phyloP scores from a whole-genome alignment of 2,888 invertebrate genomes.

The Omphaloscelis lunosa region DNA sequence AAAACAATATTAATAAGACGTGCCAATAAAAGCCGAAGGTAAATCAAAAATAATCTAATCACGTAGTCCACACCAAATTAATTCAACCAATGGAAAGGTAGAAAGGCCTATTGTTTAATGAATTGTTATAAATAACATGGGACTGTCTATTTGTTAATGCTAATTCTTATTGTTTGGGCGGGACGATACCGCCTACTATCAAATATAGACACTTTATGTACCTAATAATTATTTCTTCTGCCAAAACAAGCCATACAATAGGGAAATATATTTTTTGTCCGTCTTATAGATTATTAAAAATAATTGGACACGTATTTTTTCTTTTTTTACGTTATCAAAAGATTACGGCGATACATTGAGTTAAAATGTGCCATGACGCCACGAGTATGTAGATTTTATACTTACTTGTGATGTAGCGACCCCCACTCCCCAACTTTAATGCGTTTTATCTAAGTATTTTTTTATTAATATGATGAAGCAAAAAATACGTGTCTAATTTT shows the following conservation, averaged over 20 bases:
- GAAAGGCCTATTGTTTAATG: slow-evolving; percentile 48
- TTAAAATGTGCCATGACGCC: no score
- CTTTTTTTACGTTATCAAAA: no score
- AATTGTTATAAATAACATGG: slow-evolving; percentile 40
- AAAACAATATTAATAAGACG: background rate
- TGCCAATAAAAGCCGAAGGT: slow-evolving; percentile 42
- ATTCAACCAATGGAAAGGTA: slow-evolving; percentile 64
- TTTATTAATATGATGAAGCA: no score
- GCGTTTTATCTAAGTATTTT: no score
- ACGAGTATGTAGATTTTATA: no score
- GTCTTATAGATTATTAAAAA: no score
- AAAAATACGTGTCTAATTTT: no score
- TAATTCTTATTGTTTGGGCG: slow-evolving; percentile 57
- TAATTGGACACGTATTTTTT: no score
- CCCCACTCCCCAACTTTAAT: no score
- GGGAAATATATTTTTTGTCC: no score
- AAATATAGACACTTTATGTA: background rate
- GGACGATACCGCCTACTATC: slow-evolving; percentile 34
- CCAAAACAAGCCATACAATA: background rate
- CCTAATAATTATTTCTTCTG: background rate
- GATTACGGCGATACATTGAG: no score
- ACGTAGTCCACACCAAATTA: slow-evolving; percentile 62
- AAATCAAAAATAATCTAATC: slow-evolving; percentile 54
- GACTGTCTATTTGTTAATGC: slow-evolving; percentile 40
- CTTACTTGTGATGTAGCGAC: no score